Conservation (phyloP, 2,888 invertebrate species). For the Acleris cristana region DNA sequence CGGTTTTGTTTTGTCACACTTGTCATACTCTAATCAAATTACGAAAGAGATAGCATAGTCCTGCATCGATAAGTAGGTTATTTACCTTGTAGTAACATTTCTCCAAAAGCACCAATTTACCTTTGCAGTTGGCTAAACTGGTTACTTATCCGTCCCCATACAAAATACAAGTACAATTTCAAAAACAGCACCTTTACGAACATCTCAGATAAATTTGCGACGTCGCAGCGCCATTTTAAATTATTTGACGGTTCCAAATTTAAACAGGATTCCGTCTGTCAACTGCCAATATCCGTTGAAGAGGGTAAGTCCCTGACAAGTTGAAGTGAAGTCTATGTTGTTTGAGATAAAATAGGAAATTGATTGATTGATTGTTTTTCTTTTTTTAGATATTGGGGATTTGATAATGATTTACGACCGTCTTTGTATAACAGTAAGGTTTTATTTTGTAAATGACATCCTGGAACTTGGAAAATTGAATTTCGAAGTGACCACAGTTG, state of each 20-base stretch:
- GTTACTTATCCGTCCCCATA: neutral
- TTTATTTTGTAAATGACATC: too few relatives aligned
- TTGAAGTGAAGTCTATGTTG: constrained; percentile 16
- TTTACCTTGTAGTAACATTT: too few relatives aligned
- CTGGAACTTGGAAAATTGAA: too few relatives aligned
- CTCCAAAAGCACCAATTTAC: too few relatives aligned
- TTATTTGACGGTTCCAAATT: constrained; percentile 11
- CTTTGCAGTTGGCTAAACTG: too few relatives aligned
- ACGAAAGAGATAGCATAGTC: too few relatives aligned
- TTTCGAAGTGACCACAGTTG: too few relatives aligned
- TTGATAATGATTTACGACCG: neutral
- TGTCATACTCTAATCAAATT: too few relatives aligned
- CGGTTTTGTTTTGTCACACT: too few relatives aligned
- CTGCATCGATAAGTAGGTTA: too few relatives aligned
- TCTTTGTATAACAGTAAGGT: neutral
- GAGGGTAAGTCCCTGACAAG: constrained; percentile 24
- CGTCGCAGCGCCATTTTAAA: neutral
- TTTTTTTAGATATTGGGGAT: neutral
- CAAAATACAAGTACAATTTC: neutral
- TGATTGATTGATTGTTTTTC: constrained; percentile 17
- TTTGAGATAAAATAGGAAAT: constrained; percentile 20
- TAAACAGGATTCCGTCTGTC: constrained; percentile 20
- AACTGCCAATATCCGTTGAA: constrained; percentile 34
- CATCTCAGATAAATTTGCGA: neutral
- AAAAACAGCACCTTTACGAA: neutral